phyloP scores from a whole-genome alignment of 2,888 invertebrate species.

The Scelioninae gen. 1 region DNA sequence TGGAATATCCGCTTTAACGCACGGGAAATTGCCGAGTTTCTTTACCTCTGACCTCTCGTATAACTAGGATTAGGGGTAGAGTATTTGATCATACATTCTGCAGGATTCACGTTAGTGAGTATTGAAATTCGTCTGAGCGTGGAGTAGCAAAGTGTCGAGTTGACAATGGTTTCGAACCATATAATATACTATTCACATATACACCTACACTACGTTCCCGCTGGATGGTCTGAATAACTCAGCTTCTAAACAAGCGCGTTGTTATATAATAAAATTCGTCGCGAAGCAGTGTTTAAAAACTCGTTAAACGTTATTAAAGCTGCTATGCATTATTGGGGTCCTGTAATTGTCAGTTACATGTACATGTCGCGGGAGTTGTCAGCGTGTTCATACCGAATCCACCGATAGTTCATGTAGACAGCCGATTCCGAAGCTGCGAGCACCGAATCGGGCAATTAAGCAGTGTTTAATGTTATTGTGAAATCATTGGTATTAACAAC shows the following conservation, averaged over 20 bases:
- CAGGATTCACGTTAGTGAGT: conserved; percentile 64
- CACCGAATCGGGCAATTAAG: conserved; percentile 56
- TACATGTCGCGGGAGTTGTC: conserved; percentile 8
- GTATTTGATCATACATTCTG: conserved; percentile 72
- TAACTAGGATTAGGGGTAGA: conserved; percentile 41
- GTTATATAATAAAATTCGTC: conserved; percentile 15
- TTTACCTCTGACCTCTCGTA: conserved; percentile 56
- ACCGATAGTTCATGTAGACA: conserved; percentile 27
- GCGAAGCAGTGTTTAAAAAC: conserved; percentile 13
- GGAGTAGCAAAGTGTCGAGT: conserved; percentile 33
- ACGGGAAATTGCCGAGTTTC: conserved; percentile 32
- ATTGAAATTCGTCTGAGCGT: conserved; percentile 48
- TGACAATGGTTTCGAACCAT: conserved; percentile 57
- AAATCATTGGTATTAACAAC: conserved; percentile 64
- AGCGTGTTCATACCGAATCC: conserved; percentile 54
- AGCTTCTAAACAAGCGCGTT: conserved; percentile 16
- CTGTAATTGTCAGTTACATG: conserved; percentile 65
- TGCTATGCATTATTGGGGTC: background rate
- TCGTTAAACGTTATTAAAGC: conserved; percentile 1
- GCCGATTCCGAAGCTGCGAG: conserved; percentile 37
- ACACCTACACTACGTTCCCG: conserved; percentile 6
- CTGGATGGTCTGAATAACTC: conserved; percentile 14
- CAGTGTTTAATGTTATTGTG: conserved; percentile 66
- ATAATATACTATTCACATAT: conserved; percentile 34
- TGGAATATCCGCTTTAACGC: conserved; percentile 48